These are phyloP conservation scores for Alosa alosa DNA, from an alignment of 2,113 vertebrate genomes.

Conservation along the genomic window DNA sequence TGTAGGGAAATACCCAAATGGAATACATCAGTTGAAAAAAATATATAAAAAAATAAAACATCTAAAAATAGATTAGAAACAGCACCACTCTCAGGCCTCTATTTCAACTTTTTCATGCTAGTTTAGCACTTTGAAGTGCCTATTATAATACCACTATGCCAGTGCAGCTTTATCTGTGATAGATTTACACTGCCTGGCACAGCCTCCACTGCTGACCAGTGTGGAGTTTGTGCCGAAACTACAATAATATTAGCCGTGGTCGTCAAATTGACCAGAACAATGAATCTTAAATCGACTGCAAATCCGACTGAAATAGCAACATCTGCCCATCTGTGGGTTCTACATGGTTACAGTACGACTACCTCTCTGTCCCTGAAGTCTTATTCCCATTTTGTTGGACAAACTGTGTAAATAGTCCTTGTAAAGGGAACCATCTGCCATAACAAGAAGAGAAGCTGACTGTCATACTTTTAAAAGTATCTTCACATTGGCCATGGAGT, in stretches of 20 bases:
- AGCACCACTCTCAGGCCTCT: background rate
- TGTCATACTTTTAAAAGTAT: background rate
- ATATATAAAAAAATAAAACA: conserved; percentile 14
- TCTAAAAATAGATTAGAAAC: conserved; percentile 15
- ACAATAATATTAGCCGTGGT: conserved; percentile 27
- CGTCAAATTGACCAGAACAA: conserved; percentile 24
- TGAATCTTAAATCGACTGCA: conserved; percentile 13
- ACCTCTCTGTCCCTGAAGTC: background rate
- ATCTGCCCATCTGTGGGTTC: background rate
- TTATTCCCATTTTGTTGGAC: background rate
- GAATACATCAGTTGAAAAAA: background rate
- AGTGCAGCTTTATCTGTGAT: conserved; percentile 20
- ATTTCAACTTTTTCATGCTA: background rate
- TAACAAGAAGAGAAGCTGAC: background rate
- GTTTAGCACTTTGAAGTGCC: conserved; percentile 5
- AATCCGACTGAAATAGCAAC: background rate
- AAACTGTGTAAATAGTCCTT: conserved; percentile 13
- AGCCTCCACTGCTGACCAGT: conserved; percentile 10
- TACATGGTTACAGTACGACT: background rate
- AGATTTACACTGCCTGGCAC: conserved; percentile 21
- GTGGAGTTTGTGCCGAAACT: conserved; percentile 16
- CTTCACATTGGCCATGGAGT: background rate
- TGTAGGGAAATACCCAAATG: background rate
- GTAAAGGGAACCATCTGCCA: conserved; percentile 13
- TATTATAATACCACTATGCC: background rate